Percentiles rank a stretch among this genome's conserved stretches.
phyloP scores from a whole-genome alignment of 2,888 invertebrate species.

The Vannuccia rotundouncinata region DNA sequence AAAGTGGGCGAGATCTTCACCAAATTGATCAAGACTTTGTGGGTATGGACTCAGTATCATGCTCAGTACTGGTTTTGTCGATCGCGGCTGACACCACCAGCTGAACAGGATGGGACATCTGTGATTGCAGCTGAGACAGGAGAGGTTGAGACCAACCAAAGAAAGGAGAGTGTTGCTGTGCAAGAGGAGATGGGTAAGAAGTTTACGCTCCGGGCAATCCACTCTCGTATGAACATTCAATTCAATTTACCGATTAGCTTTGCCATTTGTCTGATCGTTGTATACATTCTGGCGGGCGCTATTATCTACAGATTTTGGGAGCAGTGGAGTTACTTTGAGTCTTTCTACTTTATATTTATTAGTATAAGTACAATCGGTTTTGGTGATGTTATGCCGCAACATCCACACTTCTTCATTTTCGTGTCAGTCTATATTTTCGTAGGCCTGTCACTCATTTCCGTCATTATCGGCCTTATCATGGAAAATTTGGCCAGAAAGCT shows the following conservation, averaged over 20 bases:
- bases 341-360: conserved; percentile 93
- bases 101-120: not conserved
- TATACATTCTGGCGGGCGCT: conserved; percentile 81
- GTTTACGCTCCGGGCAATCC: not conserved
- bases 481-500: conserved; percentile 44
- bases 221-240: not conserved
- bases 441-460: conserved; percentile 86
- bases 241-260: conserved; percentile 44
- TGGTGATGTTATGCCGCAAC: conserved; percentile 78
- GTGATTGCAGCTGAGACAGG: not conserved
- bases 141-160: not conserved
- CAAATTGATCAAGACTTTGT: not conserved
- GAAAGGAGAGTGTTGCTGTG: not conserved
- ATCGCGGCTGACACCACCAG: not conserved
- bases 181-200: not conserved
- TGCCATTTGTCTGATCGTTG: conserved; percentile 64
- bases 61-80: not conserved
- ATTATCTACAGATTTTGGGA: conserved; percentile 63
- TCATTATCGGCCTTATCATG: conserved; percentile 86
- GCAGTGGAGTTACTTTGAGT: conserved; percentile 81
- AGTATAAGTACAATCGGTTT: conserved; percentile 96
- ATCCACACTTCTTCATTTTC: conserved; percentile 79
- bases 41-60: not conserved
- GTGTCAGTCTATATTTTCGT: conserved; percentile 86
- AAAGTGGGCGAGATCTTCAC: too few species aligned